Conservation (phyloP, 2,888 invertebrate species). For the Atethmia centrago region DNA sequence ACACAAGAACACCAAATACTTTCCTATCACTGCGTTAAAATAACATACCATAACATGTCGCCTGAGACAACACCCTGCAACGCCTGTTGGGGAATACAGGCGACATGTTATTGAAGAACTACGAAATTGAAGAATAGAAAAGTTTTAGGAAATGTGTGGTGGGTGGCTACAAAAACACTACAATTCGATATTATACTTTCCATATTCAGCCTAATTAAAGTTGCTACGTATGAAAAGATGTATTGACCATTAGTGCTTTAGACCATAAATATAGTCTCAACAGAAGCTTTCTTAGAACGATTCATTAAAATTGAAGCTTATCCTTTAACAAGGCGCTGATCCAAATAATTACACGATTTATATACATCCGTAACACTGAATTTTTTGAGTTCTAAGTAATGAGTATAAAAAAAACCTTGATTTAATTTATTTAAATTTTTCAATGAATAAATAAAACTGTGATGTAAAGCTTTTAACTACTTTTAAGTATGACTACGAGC, state of each 20-base stretch:
- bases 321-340: constrained; percentile 25
- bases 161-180: not conserved
- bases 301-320: constrained; percentile 20
- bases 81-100: not conserved
- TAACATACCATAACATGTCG: too few species aligned
- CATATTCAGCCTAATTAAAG: not conserved
- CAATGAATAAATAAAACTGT: constrained; percentile 48
- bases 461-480: constrained; percentile 39
- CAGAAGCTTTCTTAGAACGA: constrained; percentile 10
- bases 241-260: not conserved
- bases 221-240: not conserved
- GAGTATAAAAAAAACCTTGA: constrained; percentile 15
- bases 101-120: not conserved
- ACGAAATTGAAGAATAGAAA: not conserved
- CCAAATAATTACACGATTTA: constrained; percentile 51
- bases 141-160: not conserved
- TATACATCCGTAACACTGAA: constrained; percentile 28
- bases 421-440: constrained; percentile 54
- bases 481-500: constrained; percentile 26
- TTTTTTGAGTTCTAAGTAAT: constrained; percentile 25
- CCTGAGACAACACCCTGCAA: too few species aligned
- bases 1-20: too few species aligned
- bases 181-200: not conserved
- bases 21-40: too few species aligned
- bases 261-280: not conserved